Percentiles rank a stretch among this genome's conserved stretches.
Evolutionary conservation across 2,113 vertebrate species (phyloP).

Genomic region (Megatriorchis doriae): DNA sequence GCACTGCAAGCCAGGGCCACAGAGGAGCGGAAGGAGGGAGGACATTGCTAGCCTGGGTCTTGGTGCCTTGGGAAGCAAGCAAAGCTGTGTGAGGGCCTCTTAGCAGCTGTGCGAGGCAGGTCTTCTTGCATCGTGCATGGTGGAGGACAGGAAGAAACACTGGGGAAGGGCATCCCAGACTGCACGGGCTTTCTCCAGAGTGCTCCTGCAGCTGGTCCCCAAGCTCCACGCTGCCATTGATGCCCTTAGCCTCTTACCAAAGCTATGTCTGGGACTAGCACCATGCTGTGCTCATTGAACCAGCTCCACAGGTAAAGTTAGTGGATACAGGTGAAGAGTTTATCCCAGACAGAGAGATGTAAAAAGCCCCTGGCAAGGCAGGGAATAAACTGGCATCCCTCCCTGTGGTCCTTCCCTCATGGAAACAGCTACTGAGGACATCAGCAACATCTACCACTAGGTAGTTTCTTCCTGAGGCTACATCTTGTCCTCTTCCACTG

Average conservation of each 20-base stretch:
- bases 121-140: neutral
- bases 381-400: neutral
- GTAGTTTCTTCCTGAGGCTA: neutral
- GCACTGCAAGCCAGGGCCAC: neutral
- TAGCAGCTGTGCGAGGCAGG: neutral
- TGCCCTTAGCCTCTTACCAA: neutral
- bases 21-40: neutral
- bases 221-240: accelerated
- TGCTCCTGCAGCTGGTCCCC: neutral
- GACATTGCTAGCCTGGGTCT: neutral
- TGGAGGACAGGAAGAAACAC: neutral
- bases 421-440: neutral
- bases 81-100: neutral
- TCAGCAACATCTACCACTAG: neutral
- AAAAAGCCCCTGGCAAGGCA: neutral
- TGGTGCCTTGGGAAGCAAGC: neutral
- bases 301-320: neutral
- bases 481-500: neutral
- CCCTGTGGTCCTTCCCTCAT: neutral
- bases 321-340: neutral
- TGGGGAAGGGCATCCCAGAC: neutral
- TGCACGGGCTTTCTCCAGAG: neutral
- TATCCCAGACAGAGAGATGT: neutral
- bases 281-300: accelerated
- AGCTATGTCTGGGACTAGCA: neutral